Evolutionary conservation across 2,888 invertebrate genomes (phyloP).

Genomic region (Diaperis boleti): DNA sequence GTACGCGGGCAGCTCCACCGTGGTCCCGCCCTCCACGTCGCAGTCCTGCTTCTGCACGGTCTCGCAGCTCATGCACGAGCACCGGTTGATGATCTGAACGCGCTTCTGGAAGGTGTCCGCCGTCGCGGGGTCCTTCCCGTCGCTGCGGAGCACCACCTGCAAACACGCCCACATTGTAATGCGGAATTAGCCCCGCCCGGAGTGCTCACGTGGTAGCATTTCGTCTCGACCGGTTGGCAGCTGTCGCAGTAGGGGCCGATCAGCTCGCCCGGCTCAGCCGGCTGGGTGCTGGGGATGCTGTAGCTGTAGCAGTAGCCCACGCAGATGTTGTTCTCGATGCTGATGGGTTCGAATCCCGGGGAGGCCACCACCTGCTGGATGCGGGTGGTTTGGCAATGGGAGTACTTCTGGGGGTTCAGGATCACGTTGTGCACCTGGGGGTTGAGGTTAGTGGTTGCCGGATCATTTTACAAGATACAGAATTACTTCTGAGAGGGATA

Average conservation of each 20-base stretch:
- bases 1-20: conserved; percentile 65
- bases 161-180: too few species aligned
- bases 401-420: conserved; percentile 76
- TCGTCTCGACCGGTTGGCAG: conserved; percentile 74
- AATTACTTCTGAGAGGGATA: too few species aligned
- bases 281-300: conserved; percentile 76
- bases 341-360: conserved; percentile 74
- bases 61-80: conserved; percentile 74
- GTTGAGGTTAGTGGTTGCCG: too few species aligned
- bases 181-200: too few species aligned
- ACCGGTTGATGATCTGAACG: conserved; percentile 76
- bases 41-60: conserved; percentile 67
- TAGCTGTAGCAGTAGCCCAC: conserved; percentile 80
- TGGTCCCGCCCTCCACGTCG: conserved; percentile 66
- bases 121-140: conserved; percentile 68
- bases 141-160: conserved; percentile 72
- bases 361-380: conserved; percentile 78
- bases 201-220: conserved; percentile 76
- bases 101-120: conserved; percentile 70
- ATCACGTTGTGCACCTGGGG: conserved; percentile 80
- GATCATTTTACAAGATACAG: too few species aligned
- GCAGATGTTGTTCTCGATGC: conserved; percentile 78
- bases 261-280: conserved; percentile 75
- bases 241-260: conserved; percentile 78
- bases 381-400: conserved; percentile 78